Evolutionary conservation across 2,888 invertebrate genomes (phyloP).

Genomic region (Craniophora ligustri): DNA sequence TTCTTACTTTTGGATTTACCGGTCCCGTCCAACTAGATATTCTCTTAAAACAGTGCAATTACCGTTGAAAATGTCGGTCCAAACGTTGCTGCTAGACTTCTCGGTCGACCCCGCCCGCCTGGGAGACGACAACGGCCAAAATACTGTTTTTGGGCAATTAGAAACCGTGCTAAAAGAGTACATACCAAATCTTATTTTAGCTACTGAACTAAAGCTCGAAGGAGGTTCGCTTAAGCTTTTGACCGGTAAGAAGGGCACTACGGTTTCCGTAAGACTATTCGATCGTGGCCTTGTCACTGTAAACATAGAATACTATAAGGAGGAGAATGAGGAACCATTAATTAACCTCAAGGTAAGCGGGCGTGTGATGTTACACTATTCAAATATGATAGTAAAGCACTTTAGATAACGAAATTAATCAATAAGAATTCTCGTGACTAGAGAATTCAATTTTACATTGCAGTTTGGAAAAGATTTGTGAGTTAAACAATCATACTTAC

Average conservation of each 20-base stretch:
- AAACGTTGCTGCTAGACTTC: constrained; percentile 94
- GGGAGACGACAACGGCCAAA: constrained; percentile 90
- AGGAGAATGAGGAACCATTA: constrained; percentile 91
- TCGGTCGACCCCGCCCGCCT: constrained; percentile 91
- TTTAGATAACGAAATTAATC: constrained; percentile 4
- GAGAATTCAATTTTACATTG: too few species aligned
- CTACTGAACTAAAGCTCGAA: constrained; percentile 91
- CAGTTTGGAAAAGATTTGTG: constrained; percentile 1
- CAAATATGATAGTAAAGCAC: constrained; percentile 38
- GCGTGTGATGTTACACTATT: constrained; percentile 26
- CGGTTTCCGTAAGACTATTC: constrained; percentile 92
- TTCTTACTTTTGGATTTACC: constrained; percentile 55
- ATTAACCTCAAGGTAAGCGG: constrained; percentile 92
- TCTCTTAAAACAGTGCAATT: constrained; percentile 49
- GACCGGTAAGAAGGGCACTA: constrained; percentile 91
- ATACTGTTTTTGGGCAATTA: constrained; percentile 90
- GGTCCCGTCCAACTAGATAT: constrained; percentile 66
- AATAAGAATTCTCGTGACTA: too few species aligned
- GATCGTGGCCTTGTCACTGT: constrained; percentile 93
- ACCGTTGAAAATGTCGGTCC: constrained; percentile 91
- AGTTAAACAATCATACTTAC: background rate
- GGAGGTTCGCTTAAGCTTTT: constrained; percentile 92
- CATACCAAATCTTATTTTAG: constrained; percentile 91
- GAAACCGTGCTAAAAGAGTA: constrained; percentile 92
- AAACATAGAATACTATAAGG: constrained; percentile 94